Base-by-base conservation (phyloP, 1,140 invertebrate species). In the Whitmania pigra region DNA sequence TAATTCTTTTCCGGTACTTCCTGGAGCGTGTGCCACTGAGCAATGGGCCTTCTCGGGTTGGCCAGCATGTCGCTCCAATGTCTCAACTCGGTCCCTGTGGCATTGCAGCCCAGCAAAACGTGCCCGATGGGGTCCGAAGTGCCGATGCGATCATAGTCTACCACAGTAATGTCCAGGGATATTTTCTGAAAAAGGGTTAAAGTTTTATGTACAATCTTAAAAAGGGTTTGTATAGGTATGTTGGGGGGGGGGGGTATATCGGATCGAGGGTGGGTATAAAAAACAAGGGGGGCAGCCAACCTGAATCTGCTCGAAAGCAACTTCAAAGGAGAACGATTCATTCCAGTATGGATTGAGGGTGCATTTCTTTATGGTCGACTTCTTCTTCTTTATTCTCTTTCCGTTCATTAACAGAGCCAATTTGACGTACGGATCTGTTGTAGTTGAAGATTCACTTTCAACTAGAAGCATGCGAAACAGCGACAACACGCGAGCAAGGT, bases 321-420 rank as follows among this genome's bases (percentile, higher is more conserved):
- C 95, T 88, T 99, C 97, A 87, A 99, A 99, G 82, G 94, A 93
- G 87, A 99, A 99, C 79, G 96, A 99, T 88, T 99, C 97, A 88
- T 99, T 99, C 88, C 98, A 99, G 88, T 99, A 99, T 77, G 97
- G 96, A 87, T 99, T 99, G 83, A 99, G 88, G 78, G 97, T 99
- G 86, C 95, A 99, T 86, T 99, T 99, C 88, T 99, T 99, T 86
- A 99, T 82, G 80, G 93, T 97, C 76, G 97, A 99, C 88, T 99
- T 99, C 90, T 99, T 99, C 88, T 99, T 99, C 88, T 99, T 99
- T 82, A 99, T 87, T 80, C 97, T 88, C 85, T 99, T 99, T 78
- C 95, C 97, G 83, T 98, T 98, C 86, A 97, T 93, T 92, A 99
- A 97, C 80, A 99, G 86, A 76, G 95, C 94, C 81, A 99, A 96